phyloP scores from a whole-genome alignment of 2,797 vertebrate species.

The Cichlasoma orientale region DNA sequence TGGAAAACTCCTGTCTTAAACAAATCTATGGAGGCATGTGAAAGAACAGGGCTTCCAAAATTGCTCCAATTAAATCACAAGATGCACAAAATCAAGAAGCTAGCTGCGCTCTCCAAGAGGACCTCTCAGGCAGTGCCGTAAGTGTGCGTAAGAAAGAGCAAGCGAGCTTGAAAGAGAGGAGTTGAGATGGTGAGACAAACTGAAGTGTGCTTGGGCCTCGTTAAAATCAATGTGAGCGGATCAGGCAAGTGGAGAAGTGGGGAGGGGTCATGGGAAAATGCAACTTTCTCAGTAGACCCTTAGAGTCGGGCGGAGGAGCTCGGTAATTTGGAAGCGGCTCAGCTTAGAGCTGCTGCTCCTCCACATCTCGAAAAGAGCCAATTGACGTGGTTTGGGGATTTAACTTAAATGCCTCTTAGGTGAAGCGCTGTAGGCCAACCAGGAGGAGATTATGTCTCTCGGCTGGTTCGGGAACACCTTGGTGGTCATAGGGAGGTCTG shows the following conservation, averaged over 20 bases:
- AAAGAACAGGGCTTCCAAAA: background rate
- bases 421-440: accelerated
- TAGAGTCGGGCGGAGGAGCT: background rate
- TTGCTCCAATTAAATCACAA: background rate
- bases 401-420: background rate
- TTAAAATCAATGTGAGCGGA: background rate
- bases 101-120: background rate
- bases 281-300: background rate
- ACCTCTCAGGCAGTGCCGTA: background rate
- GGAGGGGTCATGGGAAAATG: background rate
- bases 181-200: background rate
- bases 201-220: background rate
- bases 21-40: background rate
- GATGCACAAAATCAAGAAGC: background rate
- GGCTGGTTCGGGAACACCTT: background rate
- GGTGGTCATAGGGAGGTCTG: background rate
- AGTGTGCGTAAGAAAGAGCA: background rate
- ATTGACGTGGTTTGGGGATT: background rate
- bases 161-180: background rate
- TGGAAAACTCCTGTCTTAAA: background rate
- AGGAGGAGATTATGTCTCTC: background rate
- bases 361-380: background rate
- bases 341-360: no score
- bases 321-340: no score
- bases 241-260: background rate